Percentiles rank a stretch among this genome's conserved stretches.
Evolutionary conservation across 2,113 vertebrate species (phyloP).

Genomic region (Tachysurus vachellii): DNA sequence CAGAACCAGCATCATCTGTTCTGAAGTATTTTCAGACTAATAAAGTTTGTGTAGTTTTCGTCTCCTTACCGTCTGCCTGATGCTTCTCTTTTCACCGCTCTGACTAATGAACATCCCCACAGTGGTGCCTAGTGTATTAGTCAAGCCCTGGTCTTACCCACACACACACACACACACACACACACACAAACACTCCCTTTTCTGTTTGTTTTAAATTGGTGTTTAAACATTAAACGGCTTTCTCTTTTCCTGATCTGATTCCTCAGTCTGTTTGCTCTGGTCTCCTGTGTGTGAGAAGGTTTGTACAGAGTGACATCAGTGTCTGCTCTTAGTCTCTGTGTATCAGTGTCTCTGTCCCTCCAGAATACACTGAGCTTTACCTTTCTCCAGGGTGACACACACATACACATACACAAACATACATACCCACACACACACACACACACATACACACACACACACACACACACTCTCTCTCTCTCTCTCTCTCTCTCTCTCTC

Average conservation of each 20-base stretch:
- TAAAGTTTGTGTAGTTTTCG: background rate
- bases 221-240: slow-evolving; percentile 2
- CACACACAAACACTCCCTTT: background rate
- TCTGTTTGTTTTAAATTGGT: background rate
- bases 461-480: too few relatives aligned
- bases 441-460: background rate
- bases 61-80: background rate
- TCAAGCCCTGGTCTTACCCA: background rate
- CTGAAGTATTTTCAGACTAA: background rate
- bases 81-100: background rate
- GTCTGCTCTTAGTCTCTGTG: slow-evolving; percentile 42
- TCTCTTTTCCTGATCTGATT: background rate
- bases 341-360: slow-evolving; percentile 46
- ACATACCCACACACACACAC: background rate
- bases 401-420: background rate
- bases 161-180: slow-evolving; percentile 1
- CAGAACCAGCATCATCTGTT: background rate
- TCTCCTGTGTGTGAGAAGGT: slow-evolving; percentile 30
- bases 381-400: slow-evolving; percentile 5
- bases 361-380: slow-evolving; percentile 20
- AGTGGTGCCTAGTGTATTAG: background rate
- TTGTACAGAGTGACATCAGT: slow-evolving; percentile 15
- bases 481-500: too few relatives aligned
- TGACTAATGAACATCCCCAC: background rate
- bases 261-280: slow-evolving; percentile 29